Evolutionary conservation across 2,888 invertebrate species (phyloP), one percentile per base, ranked within the genome.

Genomic region (Eilema griseolum): DNA sequence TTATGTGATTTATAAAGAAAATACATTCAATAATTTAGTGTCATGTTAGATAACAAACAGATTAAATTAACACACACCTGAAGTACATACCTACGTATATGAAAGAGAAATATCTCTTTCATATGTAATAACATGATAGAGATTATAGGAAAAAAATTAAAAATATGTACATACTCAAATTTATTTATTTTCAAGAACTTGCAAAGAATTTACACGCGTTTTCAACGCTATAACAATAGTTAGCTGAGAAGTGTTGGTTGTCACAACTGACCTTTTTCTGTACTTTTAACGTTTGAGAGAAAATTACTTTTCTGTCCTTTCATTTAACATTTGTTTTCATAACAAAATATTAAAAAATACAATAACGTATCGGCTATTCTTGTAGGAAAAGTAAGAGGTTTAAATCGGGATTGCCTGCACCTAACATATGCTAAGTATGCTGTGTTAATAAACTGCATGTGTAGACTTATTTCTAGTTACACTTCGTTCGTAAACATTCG

Each of bases 391-490:
- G 60, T n/a, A 31, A 20, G n/a, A 28, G 28, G 11, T 31, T 23
- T 28, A 20, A 31, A 60, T 60, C 60, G 20, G 60, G 8, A 60
- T 60, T 60, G 33, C 33, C 37, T 64, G 52, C 8, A 52, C 65
- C 65, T 66, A 56, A 57, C 61, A 23, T 66, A 66, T 16, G 64
- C 69, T 69, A 52, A 60, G 69, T 63, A 33, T 64, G 20, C 23
- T 28, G 37, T 46, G 14, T 57, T 23, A 1, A 63, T 63, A 59
- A 62, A 8, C 23, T 62, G 31, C 64, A 11, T 52, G 52, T 33
- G 20, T 33, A 56, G 33, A 26, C 52, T 52, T 65, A 65, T 61
- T 69, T 61, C 24, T 61, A 52, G 46, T 52, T n/a, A 52, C 33
- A 65, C 52, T 61, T 62, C 14, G 57, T 63, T 69, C 20, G 37